Base-by-base conservation (phyloP, 2,888 invertebrate genomes). In the Amphipoea oculea region DNA sequence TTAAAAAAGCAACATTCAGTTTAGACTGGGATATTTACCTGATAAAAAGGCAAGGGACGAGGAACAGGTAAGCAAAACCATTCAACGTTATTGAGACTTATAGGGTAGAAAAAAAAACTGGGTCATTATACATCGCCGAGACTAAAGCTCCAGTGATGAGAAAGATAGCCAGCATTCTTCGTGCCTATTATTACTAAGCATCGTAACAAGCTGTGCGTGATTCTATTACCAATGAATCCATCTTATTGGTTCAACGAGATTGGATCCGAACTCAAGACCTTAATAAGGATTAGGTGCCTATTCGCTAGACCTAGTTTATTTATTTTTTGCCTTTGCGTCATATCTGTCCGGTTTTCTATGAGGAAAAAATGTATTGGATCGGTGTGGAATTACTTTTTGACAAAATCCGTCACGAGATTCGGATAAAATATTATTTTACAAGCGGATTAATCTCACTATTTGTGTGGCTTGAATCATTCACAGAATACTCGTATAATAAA, bases 181-280 rank as follows among this genome's bases (percentile, higher is more conserved):
- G 48, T 29, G 29, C 57, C 57, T n/a, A 68, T 68, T 73, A 81
- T 54, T 81, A 45, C 54, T 42, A 77, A 54, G 67, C 62, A 68
- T 40, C 69, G n/a, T 54, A 70, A 54, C 65, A 60, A 68, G 62
- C 45, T 48, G 57, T 40, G 75, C 80, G 81, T 81, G 78, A 66
- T 23, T 66, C 68, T 66, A 73, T 73, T 79, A 54, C 23, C 65
- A 78, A 81, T 71, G 70, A 81, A 83, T 86, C 65, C 70, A 68
- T 85, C 73, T 74, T 82, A 76, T 74, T 72, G 69, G 75, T 68
- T 66, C 68, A 68, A 65, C 81, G 65, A 76, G 75, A 85, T 85
- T 85, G 83, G 81, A 83, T 83, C 73, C 73, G 54, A 83, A 48
- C 83, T 79, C 62, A 85, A 14, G 65, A 85, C 82, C 85, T 78